Evolutionary conservation across 1,140 invertebrate species (phyloP), one percentile per base, ranked within the genome.

Genomic region (Lordiphosa clarofinis): DNA sequence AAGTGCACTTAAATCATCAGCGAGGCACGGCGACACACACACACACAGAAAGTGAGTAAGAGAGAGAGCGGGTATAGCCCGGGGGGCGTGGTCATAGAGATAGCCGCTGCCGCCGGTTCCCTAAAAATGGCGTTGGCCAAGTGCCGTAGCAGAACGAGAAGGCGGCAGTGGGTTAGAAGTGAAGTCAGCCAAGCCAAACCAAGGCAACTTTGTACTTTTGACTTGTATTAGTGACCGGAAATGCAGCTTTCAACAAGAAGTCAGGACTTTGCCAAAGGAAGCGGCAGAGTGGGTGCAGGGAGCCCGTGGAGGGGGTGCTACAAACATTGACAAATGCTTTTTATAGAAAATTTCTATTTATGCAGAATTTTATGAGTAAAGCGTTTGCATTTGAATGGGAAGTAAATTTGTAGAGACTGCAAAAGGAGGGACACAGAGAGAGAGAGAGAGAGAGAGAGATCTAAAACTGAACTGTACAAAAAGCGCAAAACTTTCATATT

Each of bases 1-100:
- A 82, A 82, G 78, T 82, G 78, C 78, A 82, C 78, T 82, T 82
- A 82, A 84, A 82, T 82, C 78, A 84, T 82, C 78, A 82, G 78
- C 72, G 72, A 82, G 68, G 76, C 78, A 82, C 78, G 76, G 78
- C 68, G 76, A n/a, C n/a, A n/a, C n/a, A 82, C 76, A 82, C 63
- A 81, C 75, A 70, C 56, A 79, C 40, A 54, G 36, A 50, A 54
- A 74, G 61, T 67, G 48, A 67, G 28, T 46, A n/a, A n/a, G 54
- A 33, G 42, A 31, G 48, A 13, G 46, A 24, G 21, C 21, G 33
- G 37, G 57, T 24, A 21, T 39, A 31, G 35, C 28, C 13, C 38
- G 15, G 44, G 40, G 55, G 57, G 43, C 31, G 37, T 31, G 31
- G 49, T 39, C 47, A 40, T 53, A 31, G 37, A 49, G 10, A 37